These are phyloP conservation scores for Peucedramus taeniatus DNA, from an alignment of 2,113 vertebrate species.

Conservation along the genomic window DNA sequence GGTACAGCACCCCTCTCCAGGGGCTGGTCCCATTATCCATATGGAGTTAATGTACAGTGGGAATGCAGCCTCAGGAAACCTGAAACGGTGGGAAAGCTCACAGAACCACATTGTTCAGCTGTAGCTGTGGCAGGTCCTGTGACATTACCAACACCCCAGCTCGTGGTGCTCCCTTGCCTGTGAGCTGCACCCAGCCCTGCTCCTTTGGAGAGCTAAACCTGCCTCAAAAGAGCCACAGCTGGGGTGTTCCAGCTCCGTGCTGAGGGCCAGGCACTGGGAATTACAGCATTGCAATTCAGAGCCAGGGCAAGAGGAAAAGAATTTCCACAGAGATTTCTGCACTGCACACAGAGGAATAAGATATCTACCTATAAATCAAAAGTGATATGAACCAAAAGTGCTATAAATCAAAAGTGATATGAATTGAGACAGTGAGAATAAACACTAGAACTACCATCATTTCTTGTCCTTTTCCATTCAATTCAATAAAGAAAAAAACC, in stretches of 20 bases:
- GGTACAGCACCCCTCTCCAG: accelerated
- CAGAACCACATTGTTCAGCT: neutral
- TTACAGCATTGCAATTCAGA: neutral
- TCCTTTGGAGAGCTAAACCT: neutral
- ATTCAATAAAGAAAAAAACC: neutral
- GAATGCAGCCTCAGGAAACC: neutral
- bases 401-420: neutral
- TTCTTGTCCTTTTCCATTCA: neutral
- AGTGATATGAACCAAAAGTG: neutral
- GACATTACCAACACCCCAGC: accelerated
- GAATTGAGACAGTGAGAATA: neutral
- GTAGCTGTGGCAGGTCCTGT: neutral
- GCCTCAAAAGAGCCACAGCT: neutral
- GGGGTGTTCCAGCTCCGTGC: neutral
- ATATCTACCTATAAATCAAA: neutral
- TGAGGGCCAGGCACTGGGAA: neutral
- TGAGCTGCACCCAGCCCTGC: neutral
- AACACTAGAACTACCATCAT: neutral
- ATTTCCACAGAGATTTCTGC: neutral
- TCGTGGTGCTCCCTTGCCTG: neutral
- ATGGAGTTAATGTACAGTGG: accelerated
- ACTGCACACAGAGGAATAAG: neutral
- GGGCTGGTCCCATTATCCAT: neutral
- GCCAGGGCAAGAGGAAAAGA: neutral
- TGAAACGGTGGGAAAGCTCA: neutral